Conservation (phyloP, 2,113 vertebrate genomes). For the Todiramphus saurophagus region DNA sequence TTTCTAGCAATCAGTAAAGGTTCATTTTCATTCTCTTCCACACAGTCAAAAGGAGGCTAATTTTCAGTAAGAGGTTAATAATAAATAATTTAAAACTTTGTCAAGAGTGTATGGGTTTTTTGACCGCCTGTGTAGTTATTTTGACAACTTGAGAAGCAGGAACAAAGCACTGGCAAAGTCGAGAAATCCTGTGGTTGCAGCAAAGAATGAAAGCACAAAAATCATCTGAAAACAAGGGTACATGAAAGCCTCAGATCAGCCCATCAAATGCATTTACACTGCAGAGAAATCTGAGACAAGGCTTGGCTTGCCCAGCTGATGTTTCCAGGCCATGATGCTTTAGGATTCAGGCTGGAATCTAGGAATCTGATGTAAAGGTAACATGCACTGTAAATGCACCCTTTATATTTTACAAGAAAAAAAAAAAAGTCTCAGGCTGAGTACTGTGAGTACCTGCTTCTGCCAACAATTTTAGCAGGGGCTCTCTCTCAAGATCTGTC, state of each 20-base stretch:
- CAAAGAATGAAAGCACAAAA: background rate
- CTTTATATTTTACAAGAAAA: background rate
- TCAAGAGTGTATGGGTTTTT: background rate
- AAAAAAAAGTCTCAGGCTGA: background rate
- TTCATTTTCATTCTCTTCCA: background rate
- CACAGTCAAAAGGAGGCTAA: background rate
- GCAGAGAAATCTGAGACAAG: background rate
- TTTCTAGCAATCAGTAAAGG: background rate
- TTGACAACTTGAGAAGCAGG: background rate
- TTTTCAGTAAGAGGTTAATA: background rate
- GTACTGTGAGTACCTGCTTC: background rate
- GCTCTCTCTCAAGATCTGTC: background rate
- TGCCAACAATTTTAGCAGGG: background rate
- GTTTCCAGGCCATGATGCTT: background rate
- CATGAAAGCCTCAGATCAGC: background rate
- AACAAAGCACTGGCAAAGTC: background rate
- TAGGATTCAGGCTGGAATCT: background rate
- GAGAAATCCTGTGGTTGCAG: background rate
- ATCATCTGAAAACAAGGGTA: background rate
- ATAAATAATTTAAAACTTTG: background rate
- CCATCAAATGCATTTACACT: background rate
- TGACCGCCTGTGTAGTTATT: background rate
- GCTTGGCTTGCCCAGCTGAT: background rate
- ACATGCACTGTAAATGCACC: fast-evolving
- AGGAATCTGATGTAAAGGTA: background rate